Base-by-base conservation (phyloP, 2,113 vertebrate genomes). In the Platanista minor region DNA sequence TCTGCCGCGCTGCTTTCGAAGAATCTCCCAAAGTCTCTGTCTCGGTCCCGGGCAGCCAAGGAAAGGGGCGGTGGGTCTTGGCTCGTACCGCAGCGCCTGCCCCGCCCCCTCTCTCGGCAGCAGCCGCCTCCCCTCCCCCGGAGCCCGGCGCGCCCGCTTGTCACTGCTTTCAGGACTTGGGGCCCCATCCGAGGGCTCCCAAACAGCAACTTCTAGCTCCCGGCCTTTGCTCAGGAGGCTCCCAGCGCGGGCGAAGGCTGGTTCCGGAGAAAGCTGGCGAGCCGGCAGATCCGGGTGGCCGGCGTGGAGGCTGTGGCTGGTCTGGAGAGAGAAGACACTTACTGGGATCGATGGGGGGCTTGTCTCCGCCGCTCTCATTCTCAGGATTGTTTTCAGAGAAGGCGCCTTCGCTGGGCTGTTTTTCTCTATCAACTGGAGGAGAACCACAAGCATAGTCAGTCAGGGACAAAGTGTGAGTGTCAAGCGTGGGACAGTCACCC, bases 381-480 rank as follows among this genome's bases (percentile, higher is more conserved):
- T 99, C 99, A 90, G 98, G 99, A 91, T 98, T 98, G 96, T 98
- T 98, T 98, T 99, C 99, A 88, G 99, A 98, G 98, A 99, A 98
- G 98, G 99, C 98, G 87, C 98, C 98, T 98, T 99, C 99, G 98
- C 98, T 98, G 98, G 98, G 98, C 98, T 99, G 99, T 97, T 99
- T 98, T 98, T 99, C 99, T 98, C 99, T 99, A 98, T 99, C 99
- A 97, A 98, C 98, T 94, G 99, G 98, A 98, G 99, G 99, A 98
- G 99, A 98, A 98, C 99, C 99, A 98, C 98, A 99, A 98, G 99
- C 98, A 98, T 99, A 99, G 98, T 99, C 99, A 98, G 99, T 99
- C 98, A 99, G 98, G 98, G 99, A 99, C 98, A 99, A 98, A 97
- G 99, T 99, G 99, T 99, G 99, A 85, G 99, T 98, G 98, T 99